phyloP scores from a whole-genome alignment of 2,888 invertebrate species.

The Helobdella robusta region DNA sequence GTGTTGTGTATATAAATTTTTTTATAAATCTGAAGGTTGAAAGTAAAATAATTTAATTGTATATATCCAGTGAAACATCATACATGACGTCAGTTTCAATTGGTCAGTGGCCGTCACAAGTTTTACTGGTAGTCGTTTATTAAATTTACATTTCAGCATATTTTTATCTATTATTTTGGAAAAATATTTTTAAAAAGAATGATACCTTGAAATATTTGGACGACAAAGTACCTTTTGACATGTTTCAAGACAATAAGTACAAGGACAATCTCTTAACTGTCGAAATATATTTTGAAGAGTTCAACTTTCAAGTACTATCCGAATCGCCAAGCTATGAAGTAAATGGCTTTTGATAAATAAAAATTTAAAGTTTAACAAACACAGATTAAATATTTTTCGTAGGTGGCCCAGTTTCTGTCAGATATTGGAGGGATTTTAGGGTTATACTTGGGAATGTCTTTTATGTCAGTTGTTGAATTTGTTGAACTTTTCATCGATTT shows the following conservation, averaged over 20 bases:
- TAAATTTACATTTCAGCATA: no score
- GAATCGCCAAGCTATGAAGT: conserved; percentile 29
- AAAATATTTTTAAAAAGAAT: no score
- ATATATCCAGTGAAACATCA: no score
- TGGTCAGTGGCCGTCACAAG: no score
- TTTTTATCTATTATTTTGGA: no score
- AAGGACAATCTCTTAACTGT: conserved; percentile 28
- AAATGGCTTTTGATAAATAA: not conserved
- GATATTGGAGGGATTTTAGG: conserved; percentile 29
- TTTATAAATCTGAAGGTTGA: no score
- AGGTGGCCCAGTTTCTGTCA: conserved; percentile 22
- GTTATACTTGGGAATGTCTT: conserved; percentile 29
- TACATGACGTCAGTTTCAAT: no score
- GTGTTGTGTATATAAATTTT: no score
- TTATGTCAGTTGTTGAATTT: conserved; percentile 28
- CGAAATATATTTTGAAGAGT: conserved; percentile 31
- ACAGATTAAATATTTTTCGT: not conserved
- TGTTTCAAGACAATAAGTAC: conserved; percentile 26
- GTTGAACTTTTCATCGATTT: conserved; percentile 26
- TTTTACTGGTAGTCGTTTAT: no score
- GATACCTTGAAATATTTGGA: conserved; percentile 15
- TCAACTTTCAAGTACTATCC: conserved; percentile 29
- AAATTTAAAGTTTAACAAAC: not conserved
- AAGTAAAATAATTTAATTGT: no score
- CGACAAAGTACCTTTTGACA: conserved; percentile 24